phyloP scores from a whole-genome alignment of 2,888 invertebrate species.

The Crematogaster levior region DNA sequence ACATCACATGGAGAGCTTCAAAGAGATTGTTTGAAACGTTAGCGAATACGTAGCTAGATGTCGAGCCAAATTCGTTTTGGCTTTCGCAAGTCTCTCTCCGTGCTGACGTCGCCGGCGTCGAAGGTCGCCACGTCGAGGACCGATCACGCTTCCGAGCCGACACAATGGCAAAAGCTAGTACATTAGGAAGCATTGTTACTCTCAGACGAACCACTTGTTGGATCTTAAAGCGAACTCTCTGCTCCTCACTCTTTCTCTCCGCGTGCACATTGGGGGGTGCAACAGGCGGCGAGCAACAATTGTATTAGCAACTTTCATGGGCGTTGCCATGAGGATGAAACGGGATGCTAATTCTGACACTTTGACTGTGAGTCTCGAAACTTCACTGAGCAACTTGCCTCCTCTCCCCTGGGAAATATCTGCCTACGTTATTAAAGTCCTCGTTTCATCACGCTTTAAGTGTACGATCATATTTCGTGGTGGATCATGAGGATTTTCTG shows the following conservation, averaged over 20 bases:
- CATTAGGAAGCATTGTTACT: conserved; percentile 76
- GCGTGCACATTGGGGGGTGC: conserved; percentile 49
- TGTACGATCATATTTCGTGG: conserved; percentile 21
- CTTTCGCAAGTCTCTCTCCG: conserved; percentile 61
- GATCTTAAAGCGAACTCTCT: conserved; percentile 70
- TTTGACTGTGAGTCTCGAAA: conserved; percentile 17
- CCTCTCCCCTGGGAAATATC: neutral
- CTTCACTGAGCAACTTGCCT: neutral
- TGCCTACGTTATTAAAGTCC: conserved; percentile 9
- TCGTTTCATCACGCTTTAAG: conserved; percentile 16
- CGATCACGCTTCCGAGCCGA: conserved; percentile 51
- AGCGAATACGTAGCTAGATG: conserved; percentile 44
- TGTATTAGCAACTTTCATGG: conserved; percentile 70
- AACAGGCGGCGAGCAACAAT: conserved; percentile 66
- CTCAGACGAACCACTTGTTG: conserved; percentile 80
- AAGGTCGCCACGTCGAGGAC: conserved; percentile 62
- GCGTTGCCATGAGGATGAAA: conserved; percentile 34
- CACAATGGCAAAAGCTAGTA: conserved; percentile 58
- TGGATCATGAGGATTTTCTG: neutral
- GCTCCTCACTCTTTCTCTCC: conserved; percentile 13
- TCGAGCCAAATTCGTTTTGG: conserved; percentile 63
- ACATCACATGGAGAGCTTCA: conserved; percentile 18
- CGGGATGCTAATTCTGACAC: conserved; percentile 59
- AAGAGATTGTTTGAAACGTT: conserved; percentile 44
- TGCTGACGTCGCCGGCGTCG: conserved; percentile 44